Evolutionary conservation across 2,888 invertebrate genomes (phyloP), one percentile per base, ranked within the genome.

Genomic region (Nemotelus pantherinus): DNA sequence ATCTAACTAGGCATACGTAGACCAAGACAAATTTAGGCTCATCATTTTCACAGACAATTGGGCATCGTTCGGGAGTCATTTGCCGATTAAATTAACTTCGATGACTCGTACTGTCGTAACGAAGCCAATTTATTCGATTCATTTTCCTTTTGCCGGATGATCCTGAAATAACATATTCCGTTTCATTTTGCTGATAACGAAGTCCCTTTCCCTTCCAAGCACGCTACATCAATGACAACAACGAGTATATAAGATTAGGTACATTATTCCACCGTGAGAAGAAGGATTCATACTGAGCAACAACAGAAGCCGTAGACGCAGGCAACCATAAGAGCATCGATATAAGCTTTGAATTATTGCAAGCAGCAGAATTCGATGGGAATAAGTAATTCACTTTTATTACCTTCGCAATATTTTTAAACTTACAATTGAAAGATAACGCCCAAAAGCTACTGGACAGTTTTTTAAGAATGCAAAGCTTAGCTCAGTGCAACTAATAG

Each of bases 11-110:
- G 25, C 25, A 25, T 25, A 25, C 25, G 25, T 25, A 25, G 25
- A 25, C 25, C 25, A 65, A 44, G 45, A 47, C 48, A 4, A 44
- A 63, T 60, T 60, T 74, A 77, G 79, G 77, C 77, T 79, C 77
- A 79, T 79, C 77, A 25, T 25, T 25, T 77, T 79, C 75, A 77
- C 79, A 76, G 79, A 75, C 77, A 79, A 79, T 79, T 79, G 79
- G 75, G 77, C 77, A 77, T 79, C 79, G 75, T 79, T 79, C 77
- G 77, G 77, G 77, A 79, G 76, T 77, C 77, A 77, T 77, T 79
- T 79, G 75, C 63, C 79, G 77, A 77, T 79, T 79, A 79, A 79
- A 79, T 79, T 79, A 79, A 77, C 77, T 79, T 76, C 77, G 71
- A 77, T 79, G 67, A 48, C 64, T 64, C 7, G 6, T 65, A 25